phyloP scores from a whole-genome alignment of 1,140 invertebrate species.

The Oreohelix idahoensis region DNA sequence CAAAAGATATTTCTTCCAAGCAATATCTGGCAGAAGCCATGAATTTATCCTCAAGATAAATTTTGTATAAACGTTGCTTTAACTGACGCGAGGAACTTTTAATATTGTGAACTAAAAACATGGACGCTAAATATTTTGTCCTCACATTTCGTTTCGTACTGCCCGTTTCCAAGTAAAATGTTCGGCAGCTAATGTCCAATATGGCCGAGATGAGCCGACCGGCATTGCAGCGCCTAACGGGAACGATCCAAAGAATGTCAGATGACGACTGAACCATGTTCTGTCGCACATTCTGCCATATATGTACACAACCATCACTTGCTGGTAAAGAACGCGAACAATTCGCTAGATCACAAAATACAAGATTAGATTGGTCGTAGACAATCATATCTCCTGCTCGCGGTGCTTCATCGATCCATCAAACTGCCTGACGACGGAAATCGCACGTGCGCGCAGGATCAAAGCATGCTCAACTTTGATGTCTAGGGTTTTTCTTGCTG shows the following conservation, averaged over 20 bases:
- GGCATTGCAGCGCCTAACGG: neutral
- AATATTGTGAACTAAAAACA: neutral
- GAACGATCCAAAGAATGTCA: neutral
- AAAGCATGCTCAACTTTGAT: slow-evolving; percentile 3
- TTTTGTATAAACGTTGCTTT: too few relatives aligned
- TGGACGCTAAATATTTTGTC: too few relatives aligned
- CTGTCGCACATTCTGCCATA: neutral
- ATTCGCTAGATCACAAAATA: neutral
- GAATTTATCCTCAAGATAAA: too few relatives aligned
- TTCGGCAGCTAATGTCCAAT: neutral
- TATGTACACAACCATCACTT: neutral
- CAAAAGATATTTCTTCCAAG: too few relatives aligned
- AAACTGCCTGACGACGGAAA: neutral
- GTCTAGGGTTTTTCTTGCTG: neutral
- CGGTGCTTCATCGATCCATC: neutral
- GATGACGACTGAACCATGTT: neutral
- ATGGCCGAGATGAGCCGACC: neutral
- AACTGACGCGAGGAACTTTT: too few relatives aligned
- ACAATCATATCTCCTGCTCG: slow-evolving; percentile 6
- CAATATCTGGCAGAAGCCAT: too few relatives aligned
- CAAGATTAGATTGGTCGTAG: slow-evolving; percentile 1
- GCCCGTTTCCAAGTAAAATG: neutral
- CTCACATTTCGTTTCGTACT: neutral
- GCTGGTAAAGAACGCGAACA: neutral
- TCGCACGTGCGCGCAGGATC: slow-evolving; percentile 3